phyloP scores from a whole-genome alignment of 2,888 invertebrate species.

The Platycnemis pennipes region DNA sequence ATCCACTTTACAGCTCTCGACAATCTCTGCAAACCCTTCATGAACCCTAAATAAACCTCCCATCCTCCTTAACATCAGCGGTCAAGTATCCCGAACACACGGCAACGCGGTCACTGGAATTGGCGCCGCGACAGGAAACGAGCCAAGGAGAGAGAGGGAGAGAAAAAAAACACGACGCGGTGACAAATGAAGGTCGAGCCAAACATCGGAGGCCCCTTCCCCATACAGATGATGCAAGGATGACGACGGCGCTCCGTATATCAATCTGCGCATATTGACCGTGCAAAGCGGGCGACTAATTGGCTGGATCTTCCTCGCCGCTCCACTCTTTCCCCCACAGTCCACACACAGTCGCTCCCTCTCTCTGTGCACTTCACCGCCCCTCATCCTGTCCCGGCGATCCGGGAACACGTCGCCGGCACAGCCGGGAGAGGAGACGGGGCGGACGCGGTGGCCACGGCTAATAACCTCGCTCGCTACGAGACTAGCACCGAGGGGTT shows the following conservation, averaged over 20 bases:
- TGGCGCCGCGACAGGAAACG: neutral
- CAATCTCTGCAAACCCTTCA: neutral
- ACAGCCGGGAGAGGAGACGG: neutral
- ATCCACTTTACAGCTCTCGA: neutral
- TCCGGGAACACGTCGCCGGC: neutral
- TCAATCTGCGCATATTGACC: constrained; percentile 2
- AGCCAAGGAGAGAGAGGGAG: too few species aligned
- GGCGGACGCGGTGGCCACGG: neutral
- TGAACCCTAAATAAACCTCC: neutral
- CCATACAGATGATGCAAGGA: neutral
- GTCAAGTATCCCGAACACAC: neutral
- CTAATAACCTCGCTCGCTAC: neutral
- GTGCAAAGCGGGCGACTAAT: neutral
- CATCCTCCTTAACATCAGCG: neutral
- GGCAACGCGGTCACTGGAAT: neutral
- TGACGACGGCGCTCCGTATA: neutral
- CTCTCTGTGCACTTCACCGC: too few species aligned
- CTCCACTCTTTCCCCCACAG: neutral
- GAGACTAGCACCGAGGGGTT: neutral
- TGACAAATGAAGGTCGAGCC: neutral
- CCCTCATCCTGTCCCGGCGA: neutral
- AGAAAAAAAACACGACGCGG: neutral
- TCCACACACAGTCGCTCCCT: too few species aligned
- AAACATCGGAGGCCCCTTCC: neutral
- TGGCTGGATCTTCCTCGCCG: neutral